Evolutionary conservation across 2,113 vertebrate genomes (phyloP), one percentile per base, ranked within the genome.

Genomic region (Motacilla alba): DNA sequence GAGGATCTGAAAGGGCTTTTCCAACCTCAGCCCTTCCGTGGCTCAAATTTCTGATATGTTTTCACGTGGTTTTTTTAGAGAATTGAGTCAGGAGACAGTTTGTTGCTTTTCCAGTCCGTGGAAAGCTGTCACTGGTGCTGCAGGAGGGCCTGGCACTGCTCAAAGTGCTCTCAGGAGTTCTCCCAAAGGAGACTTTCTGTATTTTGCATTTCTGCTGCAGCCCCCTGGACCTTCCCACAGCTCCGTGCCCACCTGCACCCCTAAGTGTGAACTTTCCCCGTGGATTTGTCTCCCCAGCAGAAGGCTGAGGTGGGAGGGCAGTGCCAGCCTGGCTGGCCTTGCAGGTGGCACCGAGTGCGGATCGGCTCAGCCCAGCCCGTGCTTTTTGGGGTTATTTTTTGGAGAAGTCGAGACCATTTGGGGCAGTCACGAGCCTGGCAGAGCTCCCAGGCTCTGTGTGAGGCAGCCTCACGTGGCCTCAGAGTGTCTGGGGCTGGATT

Each of bases 181-280:
- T 47, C 77, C 52, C 60, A 20, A 19, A 63, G 6, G 4, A 31
- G 8, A 4, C 0, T 52, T 63, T 7, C 28, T 74, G 0, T 22
- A 6, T 60, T 87, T 47, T 47, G 5, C 39, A 74, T 59, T 87
- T 44, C 24, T 9, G 1, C 39, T 73, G 27, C 31, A 30, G 17
- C 28, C 27, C 26, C 27, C 43, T 70, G 1, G 0, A 10, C 53
- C 17, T 74, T 39, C 68, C 81, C 69, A 1, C 22, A 60, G 62
- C 2, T 0, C 2, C 17, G n/a, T 18, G 67, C 10, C 72, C 44
- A 3, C 18, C 33, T 21, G 15, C 11, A 0, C 47, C 62, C 11
- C 30, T 44, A 10, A 11, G 9, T 39, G 39, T 10, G 33, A 31
- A 18, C 72, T 21, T 24, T 20, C 23, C 39, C 37, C 2, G 11